Evolutionary conservation across 2,888 invertebrate species (phyloP), one percentile per base, ranked within the genome.

Genomic region (Cecidostiba fungosa): DNA sequence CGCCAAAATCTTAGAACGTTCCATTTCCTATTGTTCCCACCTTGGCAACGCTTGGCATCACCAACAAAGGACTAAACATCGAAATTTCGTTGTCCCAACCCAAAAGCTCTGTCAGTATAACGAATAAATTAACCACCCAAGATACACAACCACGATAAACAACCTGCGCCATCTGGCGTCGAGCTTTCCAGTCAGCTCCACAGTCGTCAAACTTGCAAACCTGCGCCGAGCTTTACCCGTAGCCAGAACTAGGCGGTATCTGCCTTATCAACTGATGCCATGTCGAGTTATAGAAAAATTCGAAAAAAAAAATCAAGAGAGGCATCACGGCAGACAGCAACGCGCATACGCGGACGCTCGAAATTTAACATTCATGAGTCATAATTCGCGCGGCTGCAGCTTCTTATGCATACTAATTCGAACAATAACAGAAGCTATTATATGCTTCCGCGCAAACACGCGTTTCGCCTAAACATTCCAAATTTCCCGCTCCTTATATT

Each of bases 351-450:
- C 39, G 39, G 39, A 32, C 16, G n/a, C 8, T 54, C 54, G n/a
- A 23, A 59, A 59, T 59, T 59, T 6, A 59, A 59, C 54, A 59
- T 59, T 59, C 54, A 59, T 59, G 54, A 59, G 54, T 59, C 23
- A 59, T 59, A 59, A 23, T 59, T 23, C n/a, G 54, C n/a, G n/a
- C 54, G 54, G 8, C 54, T 23, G 19, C 19, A 19, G 50, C 50
- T 50, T 59, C 54, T n/a, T 8, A 23, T 23, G 54, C 54, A 59
- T 59, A 59, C 54, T 59, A 10, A 59, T 59, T 59, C 54, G 12
- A 43, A 43, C 12, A 43, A 43, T n/a, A n/a, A n/a, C n/a, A n/a
- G n/a, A n/a, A n/a, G n/a, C n/a, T n/a, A n/a, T n/a, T 8, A 39
- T 8, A 39, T 8, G 39, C 10, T 6, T 6, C 0, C 36, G 47